A percentile compares a stretch with the other conserved stretches of the same genome.
Conservation (phyloP, 1,140 invertebrate species). For the Yoshiicerus persimilis region DNA sequence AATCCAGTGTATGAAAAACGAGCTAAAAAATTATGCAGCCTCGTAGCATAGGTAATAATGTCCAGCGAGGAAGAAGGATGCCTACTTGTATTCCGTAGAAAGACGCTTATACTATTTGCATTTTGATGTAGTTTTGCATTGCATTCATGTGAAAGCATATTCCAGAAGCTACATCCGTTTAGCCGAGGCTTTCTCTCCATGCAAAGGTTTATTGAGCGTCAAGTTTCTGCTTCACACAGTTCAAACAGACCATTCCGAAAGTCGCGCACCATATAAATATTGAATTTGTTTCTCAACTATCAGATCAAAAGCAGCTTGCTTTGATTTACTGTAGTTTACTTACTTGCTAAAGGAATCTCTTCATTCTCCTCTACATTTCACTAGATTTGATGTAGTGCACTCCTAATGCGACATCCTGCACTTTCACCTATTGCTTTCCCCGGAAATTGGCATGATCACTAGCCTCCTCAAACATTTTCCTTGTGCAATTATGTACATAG, state of each 20-base stretch:
- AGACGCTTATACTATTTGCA: background rate
- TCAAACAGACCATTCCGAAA: background rate
- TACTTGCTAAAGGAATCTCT: background rate
- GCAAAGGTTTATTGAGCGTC: background rate
- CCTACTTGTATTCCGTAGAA: background rate
- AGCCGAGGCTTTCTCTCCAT: background rate
- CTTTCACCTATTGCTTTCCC: background rate
- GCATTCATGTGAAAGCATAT: background rate
- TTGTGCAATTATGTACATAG: background rate
- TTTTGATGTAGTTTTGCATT: background rate
- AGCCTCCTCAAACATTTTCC: too few relatives aligned
- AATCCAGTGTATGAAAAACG: too few relatives aligned
- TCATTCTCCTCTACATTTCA: background rate
- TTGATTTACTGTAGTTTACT: background rate
- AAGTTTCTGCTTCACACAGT: background rate
- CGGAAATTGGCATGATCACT: background rate
- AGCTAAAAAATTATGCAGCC: too few relatives aligned
- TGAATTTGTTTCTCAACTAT: slow-evolving; percentile 5
- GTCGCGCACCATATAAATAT: background rate
- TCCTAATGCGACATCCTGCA: background rate
- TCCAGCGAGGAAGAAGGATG: background rate
- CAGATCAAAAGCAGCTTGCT: background rate
- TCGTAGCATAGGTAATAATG: too few relatives aligned
- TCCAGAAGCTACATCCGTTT: background rate
- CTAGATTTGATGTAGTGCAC: background rate